Percentiles rank a stretch among this genome's conserved stretches.
Evolutionary conservation across 2,113 vertebrate species (phyloP).

Genomic region (Ellobius talpinus): DNA sequence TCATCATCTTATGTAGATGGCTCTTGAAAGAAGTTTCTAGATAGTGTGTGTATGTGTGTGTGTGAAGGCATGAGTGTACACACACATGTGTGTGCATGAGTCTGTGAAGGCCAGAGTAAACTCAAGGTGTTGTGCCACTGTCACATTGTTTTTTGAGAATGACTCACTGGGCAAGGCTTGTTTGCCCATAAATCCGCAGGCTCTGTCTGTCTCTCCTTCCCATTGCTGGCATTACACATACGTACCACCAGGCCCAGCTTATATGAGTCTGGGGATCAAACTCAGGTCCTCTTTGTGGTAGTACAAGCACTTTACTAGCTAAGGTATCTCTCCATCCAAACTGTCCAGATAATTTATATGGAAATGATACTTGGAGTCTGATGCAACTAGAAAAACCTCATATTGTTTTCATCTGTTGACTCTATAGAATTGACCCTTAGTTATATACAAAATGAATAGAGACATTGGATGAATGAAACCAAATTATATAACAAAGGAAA

Average conservation of each 20-base stretch:
- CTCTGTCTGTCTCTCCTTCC: too few species aligned
- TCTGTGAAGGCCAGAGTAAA: neutral
- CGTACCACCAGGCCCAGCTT: neutral
- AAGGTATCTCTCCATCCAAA: neutral
- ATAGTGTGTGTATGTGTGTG: neutral
- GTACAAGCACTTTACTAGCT: neutral
- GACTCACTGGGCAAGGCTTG: neutral
- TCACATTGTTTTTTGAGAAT: neutral
- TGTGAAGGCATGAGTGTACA: neutral
- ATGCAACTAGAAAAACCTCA: slow-evolving; percentile 34
- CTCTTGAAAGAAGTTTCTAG: slow-evolving; percentile 3
- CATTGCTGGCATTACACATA: too few species aligned
- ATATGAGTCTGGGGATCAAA: neutral
- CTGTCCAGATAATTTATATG: neutral
- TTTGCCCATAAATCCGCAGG: neutral
- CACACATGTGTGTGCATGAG: neutral
- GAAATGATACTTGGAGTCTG: slow-evolving; percentile 33
- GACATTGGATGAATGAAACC: neutral
- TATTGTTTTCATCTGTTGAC: neutral
- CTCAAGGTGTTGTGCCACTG: neutral
- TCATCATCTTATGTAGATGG: neutral
- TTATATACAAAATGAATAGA: slow-evolving; percentile 32
- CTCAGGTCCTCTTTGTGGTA: neutral
- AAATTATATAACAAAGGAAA: slow-evolving; percentile 13
- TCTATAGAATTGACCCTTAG: neutral